Conservation (phyloP, 2,797 vertebrate genomes). For the Adrianichthys oophorus region DNA sequence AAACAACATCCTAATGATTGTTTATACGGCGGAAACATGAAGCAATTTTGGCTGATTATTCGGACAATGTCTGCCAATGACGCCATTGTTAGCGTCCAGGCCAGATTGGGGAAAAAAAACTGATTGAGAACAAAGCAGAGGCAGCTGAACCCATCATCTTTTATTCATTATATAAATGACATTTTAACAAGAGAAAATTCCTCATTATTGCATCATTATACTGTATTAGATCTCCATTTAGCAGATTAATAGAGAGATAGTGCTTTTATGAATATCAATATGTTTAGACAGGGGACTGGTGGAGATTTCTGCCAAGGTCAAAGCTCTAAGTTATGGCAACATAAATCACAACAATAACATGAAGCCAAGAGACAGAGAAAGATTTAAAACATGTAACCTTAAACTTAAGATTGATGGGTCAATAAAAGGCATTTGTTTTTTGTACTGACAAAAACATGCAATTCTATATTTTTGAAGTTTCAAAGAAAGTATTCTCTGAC, state of each 20-base stretch:
- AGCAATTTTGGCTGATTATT: slow-evolving; percentile 76
- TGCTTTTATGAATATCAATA: slow-evolving; percentile 79
- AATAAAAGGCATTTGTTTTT: too few relatives aligned
- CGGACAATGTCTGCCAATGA: slow-evolving; percentile 75
- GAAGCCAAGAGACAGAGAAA: slow-evolving; percentile 35
- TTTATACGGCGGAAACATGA: slow-evolving; percentile 77
- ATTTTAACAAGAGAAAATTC: slow-evolving; percentile 81
- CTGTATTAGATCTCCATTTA: slow-evolving; percentile 75
- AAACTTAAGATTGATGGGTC: background rate
- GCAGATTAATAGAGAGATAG: slow-evolving; percentile 76
- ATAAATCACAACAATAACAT: slow-evolving; percentile 31
- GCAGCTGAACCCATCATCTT: slow-evolving; percentile 79
- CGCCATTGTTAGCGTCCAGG: slow-evolving; percentile 73
- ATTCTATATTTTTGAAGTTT: too few relatives aligned
- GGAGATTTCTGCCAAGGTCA: slow-evolving; percentile 75
- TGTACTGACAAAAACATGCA: too few relatives aligned
- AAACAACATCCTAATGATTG: slow-evolving; percentile 89
- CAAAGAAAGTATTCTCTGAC: too few relatives aligned
- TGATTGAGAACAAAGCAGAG: slow-evolving; percentile 77
- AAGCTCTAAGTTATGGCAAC: slow-evolving; percentile 71
- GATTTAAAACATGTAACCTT: slow-evolving; percentile 8
- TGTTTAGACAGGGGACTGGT: slow-evolving; percentile 67
- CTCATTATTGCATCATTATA: slow-evolving; percentile 81
- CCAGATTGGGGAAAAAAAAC: slow-evolving; percentile 44
- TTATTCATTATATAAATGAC: slow-evolving; percentile 83